Base-by-base conservation (phyloP, 1,140 invertebrate genomes). In the Orius insidiosus region DNA sequence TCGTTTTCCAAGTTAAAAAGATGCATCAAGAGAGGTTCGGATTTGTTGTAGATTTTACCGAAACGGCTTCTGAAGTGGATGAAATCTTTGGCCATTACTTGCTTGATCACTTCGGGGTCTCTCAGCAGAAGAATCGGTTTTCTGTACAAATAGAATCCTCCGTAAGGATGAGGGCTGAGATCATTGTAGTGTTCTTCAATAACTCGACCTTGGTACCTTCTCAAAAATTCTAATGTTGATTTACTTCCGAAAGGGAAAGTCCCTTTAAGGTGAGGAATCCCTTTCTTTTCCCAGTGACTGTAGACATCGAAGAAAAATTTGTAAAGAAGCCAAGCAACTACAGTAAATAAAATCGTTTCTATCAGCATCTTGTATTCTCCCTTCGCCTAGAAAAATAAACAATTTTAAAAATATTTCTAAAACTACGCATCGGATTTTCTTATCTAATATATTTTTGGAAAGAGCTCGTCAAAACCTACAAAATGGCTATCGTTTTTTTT, bases 11-110 rank as follows among this genome's bases (percentile, higher is more conserved):
- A 33, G 30, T 49, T 46, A 18, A 56, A 58, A 11, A 58, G 36
- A 44, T 58, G 50, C 1, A 44, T 42, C 2, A 47, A 36, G 5
- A 59, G 36, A 10, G 53, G 57, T 35, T 61, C 57, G 1, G 19
- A 19, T 16, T 53, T 39, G 2, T 19, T n/a, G 33, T 55, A 51
- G 3, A 53, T 35, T 34, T 56, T 55, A 43, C 62, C 59, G 4
- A 61, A 59, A 24, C 68, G 56, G 48, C 71, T 65, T 11, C 9
- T n/a, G 35, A 74, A 73, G 48, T 56, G 56, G 0, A 56, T 45
- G 39, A 73, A 74, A 50, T 72, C 68, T 52, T 69, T 70, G 0
- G 69, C 56, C 36, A 62, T 60, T 4, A 73, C 53, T 11, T 49
- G 51, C 45, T 63, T 66, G 10, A 73, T 60, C 0, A 74, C 50